Evolutionary conservation across 2,797 vertebrate species (phyloP).

Genomic region (Onychomys leucogaster): DNA sequence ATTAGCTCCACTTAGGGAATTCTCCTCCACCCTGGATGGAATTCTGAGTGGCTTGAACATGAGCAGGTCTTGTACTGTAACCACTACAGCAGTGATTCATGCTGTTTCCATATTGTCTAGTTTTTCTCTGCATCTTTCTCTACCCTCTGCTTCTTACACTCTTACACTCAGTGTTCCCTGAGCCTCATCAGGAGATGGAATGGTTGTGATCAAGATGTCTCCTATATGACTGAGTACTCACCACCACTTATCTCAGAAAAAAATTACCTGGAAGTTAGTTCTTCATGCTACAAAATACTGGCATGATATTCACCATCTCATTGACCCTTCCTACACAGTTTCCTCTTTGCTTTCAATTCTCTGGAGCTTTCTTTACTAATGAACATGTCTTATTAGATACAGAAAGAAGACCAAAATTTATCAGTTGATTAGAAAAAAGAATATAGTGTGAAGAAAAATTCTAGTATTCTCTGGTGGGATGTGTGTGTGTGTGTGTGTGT

Average conservation of each 20-base stretch:
- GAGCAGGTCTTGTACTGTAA: background rate
- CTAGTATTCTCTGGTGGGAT: background rate
- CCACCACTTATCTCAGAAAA: background rate
- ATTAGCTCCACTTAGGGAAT: background rate
- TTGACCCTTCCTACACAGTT: background rate
- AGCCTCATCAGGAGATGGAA: background rate
- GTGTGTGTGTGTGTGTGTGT: background rate
- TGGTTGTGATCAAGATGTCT: background rate
- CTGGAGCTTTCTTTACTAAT: background rate
- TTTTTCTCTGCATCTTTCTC: background rate
- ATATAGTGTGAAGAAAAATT: background rate
- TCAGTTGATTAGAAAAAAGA: background rate
- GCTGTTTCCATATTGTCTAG: background rate
- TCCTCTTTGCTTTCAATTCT: background rate
- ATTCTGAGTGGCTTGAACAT: too few species aligned
- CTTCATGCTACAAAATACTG: background rate
- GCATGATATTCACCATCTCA: fast-evolving
- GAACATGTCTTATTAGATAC: background rate
- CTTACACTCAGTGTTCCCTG: background rate
- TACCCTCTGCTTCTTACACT: background rate
- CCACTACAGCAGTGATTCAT: too few species aligned
- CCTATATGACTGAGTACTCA: background rate
- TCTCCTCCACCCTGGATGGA: fast-evolving
- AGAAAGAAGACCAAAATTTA: background rate
- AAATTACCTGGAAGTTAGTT: background rate